Evolutionary conservation across 2,797 vertebrate species (phyloP).

Genomic region (Hafferia zeledoni): DNA sequence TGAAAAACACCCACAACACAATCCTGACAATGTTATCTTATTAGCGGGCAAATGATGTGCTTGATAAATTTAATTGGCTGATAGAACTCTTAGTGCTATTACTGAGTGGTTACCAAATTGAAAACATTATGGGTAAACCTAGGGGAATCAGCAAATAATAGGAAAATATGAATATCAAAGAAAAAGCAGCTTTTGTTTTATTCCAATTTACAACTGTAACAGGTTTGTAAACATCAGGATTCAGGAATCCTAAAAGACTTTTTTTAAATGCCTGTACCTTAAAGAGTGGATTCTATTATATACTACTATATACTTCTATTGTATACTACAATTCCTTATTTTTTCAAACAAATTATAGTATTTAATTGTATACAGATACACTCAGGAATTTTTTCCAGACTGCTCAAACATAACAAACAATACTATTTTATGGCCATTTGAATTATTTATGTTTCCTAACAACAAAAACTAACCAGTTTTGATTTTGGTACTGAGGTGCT

Average conservation of each 20-base stretch:
- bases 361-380: constrained; percentile 56
- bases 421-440: constrained; percentile 68
- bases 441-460: constrained; percentile 78
- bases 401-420: constrained; percentile 69
- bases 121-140: constrained; percentile 72
- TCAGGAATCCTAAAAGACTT: constrained; percentile 36
- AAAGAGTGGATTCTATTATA: constrained; percentile 43
- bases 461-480: constrained; percentile 75
- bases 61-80: constrained; percentile 81
- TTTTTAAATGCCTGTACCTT: constrained; percentile 16
- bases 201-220: constrained; percentile 39
- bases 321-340: background rate
- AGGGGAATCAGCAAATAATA: constrained; percentile 72
- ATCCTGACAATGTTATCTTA: constrained; percentile 67
- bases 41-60: constrained; percentile 73
- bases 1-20: constrained; percentile 43
- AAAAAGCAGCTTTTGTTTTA: constrained; percentile 60
- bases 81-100: constrained; percentile 72
- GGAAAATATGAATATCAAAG: constrained; percentile 70
- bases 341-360: constrained; percentile 39
- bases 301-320: too few species aligned
- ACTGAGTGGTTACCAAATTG: constrained; percentile 76
- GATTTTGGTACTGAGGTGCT: constrained; percentile 75
- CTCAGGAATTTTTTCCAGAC: constrained; percentile 60
- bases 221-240: constrained; percentile 49